A percentile compares a stretch with the other conserved stretches of the same genome.
Conservation (phyloP, 2,888 invertebrate species). For the Mermis nigrescens region DNA sequence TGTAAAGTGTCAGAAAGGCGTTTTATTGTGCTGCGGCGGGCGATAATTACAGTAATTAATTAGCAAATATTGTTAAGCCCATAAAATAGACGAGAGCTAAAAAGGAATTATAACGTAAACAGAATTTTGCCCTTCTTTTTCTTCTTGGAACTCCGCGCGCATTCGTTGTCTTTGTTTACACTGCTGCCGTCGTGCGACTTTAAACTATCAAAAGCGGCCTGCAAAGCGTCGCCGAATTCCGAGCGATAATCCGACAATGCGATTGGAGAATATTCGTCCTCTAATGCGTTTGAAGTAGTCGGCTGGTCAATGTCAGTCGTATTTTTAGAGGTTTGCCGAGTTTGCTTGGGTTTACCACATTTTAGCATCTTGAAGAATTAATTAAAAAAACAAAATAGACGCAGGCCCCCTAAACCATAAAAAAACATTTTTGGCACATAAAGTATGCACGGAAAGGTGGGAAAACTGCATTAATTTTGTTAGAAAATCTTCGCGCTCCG, state of each 20-base stretch:
- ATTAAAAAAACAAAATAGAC: too few relatives aligned
- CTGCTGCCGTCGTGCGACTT: neutral
- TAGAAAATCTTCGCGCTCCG: too few relatives aligned
- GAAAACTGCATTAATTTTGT: too few relatives aligned
- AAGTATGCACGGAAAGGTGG: too few relatives aligned
- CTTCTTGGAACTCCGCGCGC: neutral
- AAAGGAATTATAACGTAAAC: neutral
- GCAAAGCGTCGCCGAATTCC: constrained; percentile 7
- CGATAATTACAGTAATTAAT: too few relatives aligned
- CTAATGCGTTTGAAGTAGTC: neutral
- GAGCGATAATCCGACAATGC: neutral
- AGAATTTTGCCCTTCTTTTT: neutral
- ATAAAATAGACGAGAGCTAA: too few relatives aligned
- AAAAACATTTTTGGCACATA: too few relatives aligned
- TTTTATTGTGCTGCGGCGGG: too few relatives aligned
- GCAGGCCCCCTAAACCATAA: too few relatives aligned
- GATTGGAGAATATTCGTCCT: neutral
- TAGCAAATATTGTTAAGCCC: too few relatives aligned
- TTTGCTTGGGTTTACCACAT: constrained; percentile 5
- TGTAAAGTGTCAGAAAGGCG: too few relatives aligned
- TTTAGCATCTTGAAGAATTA: constrained; percentile 5
- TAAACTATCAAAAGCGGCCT: constrained; percentile 3
- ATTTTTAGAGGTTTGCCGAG: neutral
- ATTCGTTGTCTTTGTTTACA: neutral
- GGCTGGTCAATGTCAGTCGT: neutral